Percentiles rank a stretch among this genome's conserved stretches.
Evolutionary conservation across 2,888 invertebrate species (phyloP).

Genomic region (Chalcis sispes): DNA sequence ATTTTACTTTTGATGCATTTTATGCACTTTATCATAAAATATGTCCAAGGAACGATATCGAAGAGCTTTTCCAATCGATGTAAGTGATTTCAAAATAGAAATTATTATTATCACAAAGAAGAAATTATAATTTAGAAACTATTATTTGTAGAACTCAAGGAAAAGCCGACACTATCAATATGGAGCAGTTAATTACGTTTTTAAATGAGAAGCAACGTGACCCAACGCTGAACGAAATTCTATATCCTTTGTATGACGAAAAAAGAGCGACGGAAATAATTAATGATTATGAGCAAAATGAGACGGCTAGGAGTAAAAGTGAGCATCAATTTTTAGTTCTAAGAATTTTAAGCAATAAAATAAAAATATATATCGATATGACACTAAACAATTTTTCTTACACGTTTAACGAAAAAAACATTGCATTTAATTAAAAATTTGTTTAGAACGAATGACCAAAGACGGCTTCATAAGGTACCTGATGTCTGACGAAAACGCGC

Average conservation of each 20-base stretch:
- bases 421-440: background rate
- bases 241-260: constrained; percentile 97
- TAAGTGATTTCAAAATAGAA: constrained; percentile 79
- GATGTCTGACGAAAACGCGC: constrained; percentile 99
- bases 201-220: constrained; percentile 98
- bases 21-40: constrained; percentile 99
- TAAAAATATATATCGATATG: background rate
- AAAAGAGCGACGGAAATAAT: constrained; percentile 96
- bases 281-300: constrained; percentile 92
- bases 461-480: constrained; percentile 98
- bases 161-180: constrained; percentile 90
- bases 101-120: background rate
- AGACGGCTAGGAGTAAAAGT: constrained; percentile 85
- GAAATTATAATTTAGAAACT: background rate
- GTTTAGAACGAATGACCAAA: constrained; percentile 87
- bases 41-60: constrained; percentile 98
- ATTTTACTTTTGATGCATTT: constrained; percentile 99
- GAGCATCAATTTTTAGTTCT: too few relatives aligned
- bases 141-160: constrained; percentile 86
- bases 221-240: constrained; percentile 98
- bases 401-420: background rate
- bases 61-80: constrained; percentile 97
- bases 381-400: background rate
- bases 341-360: background rate
- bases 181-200: constrained; percentile 93